Evolutionary conservation across 2,888 invertebrate species (phyloP), one percentile per base, ranked within the genome.

Genomic region (Lycocerus yunnanus): DNA sequence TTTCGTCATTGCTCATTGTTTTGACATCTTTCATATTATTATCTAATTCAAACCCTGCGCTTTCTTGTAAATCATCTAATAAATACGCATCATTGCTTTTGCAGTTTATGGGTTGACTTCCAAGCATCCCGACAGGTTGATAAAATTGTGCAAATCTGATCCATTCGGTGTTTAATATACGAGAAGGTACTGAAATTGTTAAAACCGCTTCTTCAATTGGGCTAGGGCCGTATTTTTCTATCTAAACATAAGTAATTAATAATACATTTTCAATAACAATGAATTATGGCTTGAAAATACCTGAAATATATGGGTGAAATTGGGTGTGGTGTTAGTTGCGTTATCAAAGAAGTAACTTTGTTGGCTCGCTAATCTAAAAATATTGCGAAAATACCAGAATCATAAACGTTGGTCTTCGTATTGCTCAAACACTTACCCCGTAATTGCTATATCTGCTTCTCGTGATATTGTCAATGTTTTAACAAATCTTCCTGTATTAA

Each of bases 151-250:
- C 66, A 66, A 84, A 82, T 14, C 73, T 76, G 2, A 76, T 68
- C 20, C 77, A 58, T 20, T 76, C 73, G 9, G 66, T 67, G 6
- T 70, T 16, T 1, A 74, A 68, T 21, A 69, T 15, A 5, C 83
- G 75, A 16, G 78, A 72, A 0, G 88, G 89, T 20, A 89, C 79
- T 20, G 79, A 77, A 14, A 89, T 78, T 27, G 78, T 80, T 1
- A 88, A 73, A 18, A 73, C 27, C 2, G 86, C 84, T 74, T 84
- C 83, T 13, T 86, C 83, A 5, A 88, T 83, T 8, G 87, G 85
- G 81, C 88, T 88, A 0, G 77, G 78, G 14, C 88, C 88, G 68
- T 85, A 84, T 79, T 87, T 88, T 78, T 78, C 77, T 14, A 80
- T 68, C 74, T 81, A 76, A 72, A 18, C 20, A 15, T n/a, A 43